These are phyloP conservation scores for Trichonephila clavata DNA, from an alignment of 1,140 invertebrate species.

Conservation along the genomic window DNA sequence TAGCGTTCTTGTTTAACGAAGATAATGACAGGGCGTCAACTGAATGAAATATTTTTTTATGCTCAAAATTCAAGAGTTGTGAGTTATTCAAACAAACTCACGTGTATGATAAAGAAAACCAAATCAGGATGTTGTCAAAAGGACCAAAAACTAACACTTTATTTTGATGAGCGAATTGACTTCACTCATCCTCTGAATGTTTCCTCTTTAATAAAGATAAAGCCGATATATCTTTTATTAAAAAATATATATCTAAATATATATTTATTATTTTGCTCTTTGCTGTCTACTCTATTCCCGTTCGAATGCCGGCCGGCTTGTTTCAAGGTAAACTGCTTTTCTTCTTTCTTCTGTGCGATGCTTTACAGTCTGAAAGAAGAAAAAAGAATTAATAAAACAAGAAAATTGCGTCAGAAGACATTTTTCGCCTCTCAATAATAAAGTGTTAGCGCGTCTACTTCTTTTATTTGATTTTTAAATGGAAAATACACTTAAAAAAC, in stretches of 20 bases:
- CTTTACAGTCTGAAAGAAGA: constrained; percentile 13
- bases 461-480: constrained; percentile 34
- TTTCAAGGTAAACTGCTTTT: constrained; percentile 74
- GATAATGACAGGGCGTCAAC: too few relatives aligned
- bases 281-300: background rate
- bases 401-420: constrained; percentile 3
- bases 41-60: too few relatives aligned
- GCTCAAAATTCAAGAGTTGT: too few relatives aligned
- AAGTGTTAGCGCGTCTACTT: constrained; percentile 3
- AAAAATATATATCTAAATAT: constrained; percentile 1
- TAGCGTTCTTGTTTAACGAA: too few relatives aligned
- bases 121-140: background rate
- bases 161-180: constrained; percentile 3
- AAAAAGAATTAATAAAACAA: constrained; percentile 28
- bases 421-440: constrained; percentile 21
- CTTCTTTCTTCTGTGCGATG: constrained; percentile 21
- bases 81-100: background rate
- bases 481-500: background rate
- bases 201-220: constrained; percentile 60
- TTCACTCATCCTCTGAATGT: background rate
- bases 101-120: background rate
- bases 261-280: constrained; percentile 29
- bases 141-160: background rate
- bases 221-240: constrained; percentile 61
- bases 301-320: constrained; percentile 42